phyloP scores from a whole-genome alignment of 2,888 invertebrate genomes.

The Crioceris asparagi region DNA sequence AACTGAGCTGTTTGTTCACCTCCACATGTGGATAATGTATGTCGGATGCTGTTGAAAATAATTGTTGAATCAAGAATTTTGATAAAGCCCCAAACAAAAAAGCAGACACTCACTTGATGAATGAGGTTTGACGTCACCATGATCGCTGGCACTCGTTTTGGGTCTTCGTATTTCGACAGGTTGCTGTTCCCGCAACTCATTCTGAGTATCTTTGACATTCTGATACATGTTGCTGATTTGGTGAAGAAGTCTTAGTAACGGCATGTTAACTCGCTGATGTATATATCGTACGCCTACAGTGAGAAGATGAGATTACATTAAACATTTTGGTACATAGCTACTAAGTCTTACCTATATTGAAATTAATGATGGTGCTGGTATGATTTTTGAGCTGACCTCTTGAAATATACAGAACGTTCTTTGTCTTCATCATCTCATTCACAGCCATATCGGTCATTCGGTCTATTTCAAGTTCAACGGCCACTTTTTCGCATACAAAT shows the following conservation, averaged over 20 bases:
- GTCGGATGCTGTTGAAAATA: conserved; percentile 43
- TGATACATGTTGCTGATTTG: conserved; percentile 97
- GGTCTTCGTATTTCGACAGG: conserved; percentile 36
- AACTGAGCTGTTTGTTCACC: conserved; percentile 37
- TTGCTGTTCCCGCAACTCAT: conserved; percentile 71
- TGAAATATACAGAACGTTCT: conserved; percentile 78
- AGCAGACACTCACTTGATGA: conserved; percentile 43
- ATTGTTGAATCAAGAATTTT: background rate
- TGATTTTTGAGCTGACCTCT: conserved; percentile 80
- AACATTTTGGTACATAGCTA: background rate
- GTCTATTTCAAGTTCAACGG: conserved; percentile 78
- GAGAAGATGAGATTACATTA: conserved; percentile 2
- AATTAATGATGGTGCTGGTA: conserved; percentile 84
- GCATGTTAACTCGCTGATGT: conserved; percentile 96
- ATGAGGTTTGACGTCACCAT: conserved; percentile 46
- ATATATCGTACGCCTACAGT: conserved; percentile 73
- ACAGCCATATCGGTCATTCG: conserved; percentile 84
- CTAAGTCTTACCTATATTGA: conserved; percentile 44
- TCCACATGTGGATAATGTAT: conserved; percentile 49
- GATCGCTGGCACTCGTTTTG: conserved; percentile 36
- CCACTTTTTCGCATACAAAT: conserved; percentile 85
- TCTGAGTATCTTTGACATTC: conserved; percentile 90
- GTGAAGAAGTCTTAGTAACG: conserved; percentile 78
- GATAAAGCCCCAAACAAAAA: background rate
- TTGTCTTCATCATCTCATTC: conserved; percentile 71